Evolutionary conservation across 2,888 invertebrate species (phyloP).

Genomic region (Helleia helle): DNA sequence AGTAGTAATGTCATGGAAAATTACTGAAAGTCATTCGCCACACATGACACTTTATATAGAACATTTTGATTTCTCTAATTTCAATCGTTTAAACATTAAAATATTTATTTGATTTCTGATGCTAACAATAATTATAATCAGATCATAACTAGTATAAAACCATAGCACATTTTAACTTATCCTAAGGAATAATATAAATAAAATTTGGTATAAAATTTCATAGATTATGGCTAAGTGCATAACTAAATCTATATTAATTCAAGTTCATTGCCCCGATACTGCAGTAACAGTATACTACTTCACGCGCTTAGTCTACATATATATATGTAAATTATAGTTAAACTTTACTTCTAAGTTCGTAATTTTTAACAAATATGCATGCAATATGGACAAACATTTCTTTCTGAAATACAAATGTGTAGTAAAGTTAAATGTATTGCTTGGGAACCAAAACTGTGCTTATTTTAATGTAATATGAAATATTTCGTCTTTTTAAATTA

Average conservation of each 20-base stretch:
- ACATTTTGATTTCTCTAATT: too few species aligned
- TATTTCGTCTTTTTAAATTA: too few species aligned
- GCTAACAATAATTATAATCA: not conserved
- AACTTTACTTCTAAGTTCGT: too few species aligned
- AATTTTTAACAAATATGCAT: too few species aligned
- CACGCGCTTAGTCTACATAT: not conserved
- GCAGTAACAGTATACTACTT: not conserved
- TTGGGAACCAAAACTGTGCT: too few species aligned
- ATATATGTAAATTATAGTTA: not conserved
- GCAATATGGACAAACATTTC: not conserved
- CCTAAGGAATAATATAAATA: slow-evolving; percentile 25
- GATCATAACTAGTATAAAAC: not conserved
- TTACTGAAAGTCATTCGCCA: too few species aligned
- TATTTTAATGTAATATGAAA: too few species aligned
- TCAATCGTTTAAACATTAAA: too few species aligned
- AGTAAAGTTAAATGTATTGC: too few species aligned
- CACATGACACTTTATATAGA: too few species aligned
- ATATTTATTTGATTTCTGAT: not conserved
- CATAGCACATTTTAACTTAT: slow-evolving; percentile 5
- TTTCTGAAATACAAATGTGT: too few species aligned
- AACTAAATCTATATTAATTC: slow-evolving; percentile 15
- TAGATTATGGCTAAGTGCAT: slow-evolving; percentile 22
- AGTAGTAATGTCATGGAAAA: too few species aligned
- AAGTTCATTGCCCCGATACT: slow-evolving; percentile 5
- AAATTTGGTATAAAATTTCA: slow-evolving; percentile 28